These are phyloP conservation scores for Anthopleura xanthogrammica DNA, from an alignment of 92 coral and sea anemone genomes.

Conservation along the genomic window DNA sequence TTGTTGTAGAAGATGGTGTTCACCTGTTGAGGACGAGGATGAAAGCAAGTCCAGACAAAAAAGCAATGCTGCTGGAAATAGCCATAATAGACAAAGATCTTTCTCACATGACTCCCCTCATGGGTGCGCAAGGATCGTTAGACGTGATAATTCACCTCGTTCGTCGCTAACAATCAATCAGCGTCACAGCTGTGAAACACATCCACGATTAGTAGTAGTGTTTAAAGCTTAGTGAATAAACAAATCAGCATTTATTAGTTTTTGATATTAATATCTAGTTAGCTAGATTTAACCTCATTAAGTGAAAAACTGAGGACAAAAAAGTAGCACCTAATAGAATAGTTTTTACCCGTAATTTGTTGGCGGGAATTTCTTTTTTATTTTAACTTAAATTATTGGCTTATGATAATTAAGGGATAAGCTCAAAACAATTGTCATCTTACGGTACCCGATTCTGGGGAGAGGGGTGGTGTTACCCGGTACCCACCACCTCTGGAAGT, in stretches of 20 bases:
- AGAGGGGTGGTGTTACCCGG: no score
- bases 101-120: not conserved
- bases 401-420: no score
- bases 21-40: not conserved
- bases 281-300: not conserved
- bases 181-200: not conserved
- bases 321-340: not conserved
- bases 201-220: not conserved
- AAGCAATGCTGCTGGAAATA: not conserved
- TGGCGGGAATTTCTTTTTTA: no score
- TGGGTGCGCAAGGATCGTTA: not conserved
- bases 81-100: not conserved
- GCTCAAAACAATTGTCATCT: no score
- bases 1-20: constrained; percentile 15
- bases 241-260: no score
- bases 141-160: not conserved
- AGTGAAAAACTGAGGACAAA: not conserved
- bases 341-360: not conserved
- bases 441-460: no score
- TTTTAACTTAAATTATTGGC: no score
- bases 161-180: not conserved
- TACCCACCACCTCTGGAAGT: no score
- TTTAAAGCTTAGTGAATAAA: not conserved
- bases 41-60: not conserved
- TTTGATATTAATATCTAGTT: no score